Evolutionary conservation across 2,797 vertebrate genomes (phyloP).

Genomic region (Silurus lanzhouensis): DNA sequence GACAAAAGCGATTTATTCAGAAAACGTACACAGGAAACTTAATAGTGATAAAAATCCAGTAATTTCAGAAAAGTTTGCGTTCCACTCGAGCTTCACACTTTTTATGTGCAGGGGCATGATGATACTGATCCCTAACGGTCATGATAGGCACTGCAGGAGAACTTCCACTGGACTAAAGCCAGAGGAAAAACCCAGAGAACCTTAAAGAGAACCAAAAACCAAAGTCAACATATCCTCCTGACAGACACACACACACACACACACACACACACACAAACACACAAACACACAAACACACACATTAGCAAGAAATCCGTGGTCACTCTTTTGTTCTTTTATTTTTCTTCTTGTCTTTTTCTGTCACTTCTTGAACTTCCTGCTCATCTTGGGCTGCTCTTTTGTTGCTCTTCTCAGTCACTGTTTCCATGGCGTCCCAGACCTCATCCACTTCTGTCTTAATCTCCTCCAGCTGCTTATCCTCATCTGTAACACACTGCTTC

Average conservation of each 20-base stretch:
- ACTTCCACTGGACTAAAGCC: not conserved
- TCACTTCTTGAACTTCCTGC: slow-evolving; percentile 19
- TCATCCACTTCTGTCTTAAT: slow-evolving; percentile 67
- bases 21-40: too few species aligned
- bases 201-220: too few species aligned
- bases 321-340: slow-evolving; percentile 47
- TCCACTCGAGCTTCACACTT: too few species aligned
- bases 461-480: slow-evolving; percentile 19
- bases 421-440: slow-evolving; percentile 80
- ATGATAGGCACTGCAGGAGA: not conserved
- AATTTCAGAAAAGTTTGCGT: too few species aligned
- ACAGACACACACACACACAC: slow-evolving; percentile 19
- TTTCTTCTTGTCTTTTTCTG: slow-evolving; percentile 9
- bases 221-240: not conserved
- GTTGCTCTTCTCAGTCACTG: slow-evolving; percentile 60
- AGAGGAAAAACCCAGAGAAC: too few species aligned
- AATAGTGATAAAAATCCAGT: too few species aligned
- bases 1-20: too few species aligned
- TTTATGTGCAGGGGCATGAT: too few species aligned
- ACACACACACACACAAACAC: not conserved
- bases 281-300: not conserved
- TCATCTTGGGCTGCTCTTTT: slow-evolving; percentile 56
- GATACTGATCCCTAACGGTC: not conserved
- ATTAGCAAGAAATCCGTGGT: not conserved
- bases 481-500: slow-evolving; percentile 16